A percentile compares a stretch with the other conserved stretches of the same genome.
These are phyloP conservation scores for Protophormia terraenovae DNA, from an alignment of 2,888 invertebrate species.

Conservation along the genomic window DNA sequence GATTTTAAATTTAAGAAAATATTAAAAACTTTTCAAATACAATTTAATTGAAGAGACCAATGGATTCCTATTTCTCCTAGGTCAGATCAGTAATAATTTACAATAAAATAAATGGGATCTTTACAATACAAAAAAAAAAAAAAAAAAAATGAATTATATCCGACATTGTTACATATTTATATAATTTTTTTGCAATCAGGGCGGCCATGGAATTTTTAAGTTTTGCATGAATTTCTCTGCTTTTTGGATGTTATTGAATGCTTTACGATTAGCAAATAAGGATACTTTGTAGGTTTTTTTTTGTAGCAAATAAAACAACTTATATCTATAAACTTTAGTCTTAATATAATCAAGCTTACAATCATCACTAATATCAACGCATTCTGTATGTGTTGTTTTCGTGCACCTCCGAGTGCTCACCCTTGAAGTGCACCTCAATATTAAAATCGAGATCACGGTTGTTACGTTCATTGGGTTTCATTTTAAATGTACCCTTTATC, in stretches of 20 bases:
- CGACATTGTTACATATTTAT: background rate
- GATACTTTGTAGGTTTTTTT: slow-evolving; percentile 31
- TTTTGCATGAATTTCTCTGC: background rate
- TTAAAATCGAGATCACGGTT: slow-evolving; percentile 98
- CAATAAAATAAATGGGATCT: slow-evolving; percentile 9
- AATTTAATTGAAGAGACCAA: background rate
- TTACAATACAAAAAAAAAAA: background rate
- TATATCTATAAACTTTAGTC: slow-evolving; percentile 56
- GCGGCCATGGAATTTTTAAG: background rate
- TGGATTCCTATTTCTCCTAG: background rate
- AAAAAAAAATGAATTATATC: background rate
- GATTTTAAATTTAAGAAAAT: background rate
- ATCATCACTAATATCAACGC: slow-evolving; percentile 84
- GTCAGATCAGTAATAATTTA: background rate
- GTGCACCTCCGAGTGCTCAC: slow-evolving; percentile 91
- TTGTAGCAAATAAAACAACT: slow-evolving; percentile 59
- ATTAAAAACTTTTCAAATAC: slow-evolving; percentile 25
- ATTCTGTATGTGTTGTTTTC: slow-evolving; percentile 94
- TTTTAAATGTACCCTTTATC: slow-evolving; percentile 93
- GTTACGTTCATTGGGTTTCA: slow-evolving; percentile 98
- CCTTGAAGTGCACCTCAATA: slow-evolving; percentile 95
- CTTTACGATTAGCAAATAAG: slow-evolving; percentile 3
- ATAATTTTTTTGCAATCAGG: background rate
- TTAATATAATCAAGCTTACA: slow-evolving; percentile 35
- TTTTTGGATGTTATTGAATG: background rate